Evolutionary conservation across 2,888 invertebrate species (phyloP), one percentile per base, ranked within the genome.

Genomic region (Encarsia formosa): DNA sequence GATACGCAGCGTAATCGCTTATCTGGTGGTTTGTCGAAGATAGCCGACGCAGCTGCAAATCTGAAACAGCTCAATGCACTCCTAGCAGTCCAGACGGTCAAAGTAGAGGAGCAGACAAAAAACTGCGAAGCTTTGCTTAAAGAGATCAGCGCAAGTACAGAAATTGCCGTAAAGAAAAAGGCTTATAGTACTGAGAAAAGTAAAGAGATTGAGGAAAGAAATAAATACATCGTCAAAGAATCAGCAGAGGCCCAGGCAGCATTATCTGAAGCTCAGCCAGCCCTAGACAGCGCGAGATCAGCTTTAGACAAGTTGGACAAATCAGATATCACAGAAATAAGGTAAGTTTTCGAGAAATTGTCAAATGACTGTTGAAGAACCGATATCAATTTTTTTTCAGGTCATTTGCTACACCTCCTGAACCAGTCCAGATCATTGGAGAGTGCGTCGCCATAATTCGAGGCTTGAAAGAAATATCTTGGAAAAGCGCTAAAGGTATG

Each of bases 401-500:
- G 63, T 92, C 92, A 0, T 93, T 94, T 67, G 89, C 91, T 8
- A 92, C 91, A 1, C 94, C 94, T 0, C 93, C 93, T 0, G 88
- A 91, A 62, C 85, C 91, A 13, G 93, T 94, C 22, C 92, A 93
- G 77, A 79, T 86, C 1, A 88, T 95, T 0, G 91, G 91, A 68
- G 94, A 95, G 70, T 92, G 92, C 68, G 86, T 95, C 18, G 89
- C 87, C 0, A 91, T 94, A 45, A 79, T 95, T 51, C 82, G 87
- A 57, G 90, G 89, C 2, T 78, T 85, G 39, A 88, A 87, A 62
- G 94, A 94, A 60, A 83, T 92, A 3, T 88, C 84, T 37, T 95
- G 94, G 94, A 93, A 93, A 71, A 82, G 87, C 2, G 92, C 93
- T 0, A 93, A 88, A 73, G 89, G 82, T 2, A 89, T 95, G 87